These are phyloP conservation scores for Mylabris phalerata DNA, from an alignment of 1,140 invertebrate species.

Conservation along the genomic window DNA sequence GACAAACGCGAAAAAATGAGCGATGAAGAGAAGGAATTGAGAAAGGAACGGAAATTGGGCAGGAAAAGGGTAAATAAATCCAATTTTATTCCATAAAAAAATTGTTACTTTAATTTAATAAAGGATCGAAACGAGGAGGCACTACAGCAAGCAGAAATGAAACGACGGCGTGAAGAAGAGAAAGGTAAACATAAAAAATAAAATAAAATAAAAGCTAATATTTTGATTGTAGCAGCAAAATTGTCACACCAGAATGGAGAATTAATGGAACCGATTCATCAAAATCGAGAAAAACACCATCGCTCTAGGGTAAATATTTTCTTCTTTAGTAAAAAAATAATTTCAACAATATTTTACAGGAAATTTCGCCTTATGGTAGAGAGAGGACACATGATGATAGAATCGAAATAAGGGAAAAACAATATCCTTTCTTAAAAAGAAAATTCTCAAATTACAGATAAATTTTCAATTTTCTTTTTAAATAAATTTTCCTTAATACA, in stretches of 20 bases:
- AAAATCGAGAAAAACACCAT: slow-evolving; percentile 50
- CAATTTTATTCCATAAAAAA: not conserved
- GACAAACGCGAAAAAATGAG: slow-evolving; percentile 48
- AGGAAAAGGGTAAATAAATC: slow-evolving; percentile 57
- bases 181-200: slow-evolving; percentile 51
- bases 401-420: slow-evolving; percentile 62
- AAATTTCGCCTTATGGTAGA: slow-evolving; percentile 60
- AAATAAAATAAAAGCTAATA: slow-evolving; percentile 1
- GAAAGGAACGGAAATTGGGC: slow-evolving; percentile 68
- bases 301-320: slow-evolving; percentile 46
- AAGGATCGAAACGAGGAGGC: slow-evolving; percentile 65
- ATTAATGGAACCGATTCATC: slow-evolving; percentile 42
- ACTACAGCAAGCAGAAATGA: slow-evolving; percentile 53
- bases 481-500: slow-evolving; percentile 42
- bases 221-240: slow-evolving; percentile 34
- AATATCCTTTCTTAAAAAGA: slow-evolving; percentile 61
- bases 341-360: slow-evolving; percentile 45
- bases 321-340: slow-evolving; percentile 4
- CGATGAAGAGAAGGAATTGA: slow-evolving; percentile 62
- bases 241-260: slow-evolving; percentile 53
- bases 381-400: slow-evolving; percentile 58
- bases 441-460: too few relatives aligned
- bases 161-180: slow-evolving; percentile 65
- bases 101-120: slow-evolving; percentile 1
- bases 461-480: slow-evolving; percentile 8